Base-by-base conservation (phyloP, 2,888 invertebrate genomes). In the Onthophagus sagittarius region DNA sequence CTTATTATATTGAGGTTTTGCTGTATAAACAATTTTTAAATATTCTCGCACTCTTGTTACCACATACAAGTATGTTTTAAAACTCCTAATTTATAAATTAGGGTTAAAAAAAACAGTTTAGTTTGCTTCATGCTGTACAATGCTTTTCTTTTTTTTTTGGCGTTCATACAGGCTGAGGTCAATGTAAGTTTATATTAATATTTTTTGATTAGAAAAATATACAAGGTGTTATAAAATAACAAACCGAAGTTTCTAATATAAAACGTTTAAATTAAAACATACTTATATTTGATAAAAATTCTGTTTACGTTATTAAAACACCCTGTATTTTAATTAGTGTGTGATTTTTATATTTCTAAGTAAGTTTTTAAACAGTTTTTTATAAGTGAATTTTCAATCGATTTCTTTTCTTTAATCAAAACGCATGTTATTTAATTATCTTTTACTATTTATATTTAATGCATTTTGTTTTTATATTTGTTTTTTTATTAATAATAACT, bases 141-240 rank as follows among this genome's bases (percentile, higher is more conserved):
- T 83, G 84, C 85, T 85, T 84, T 23, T 23, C 23, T 23, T 83
- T 71, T 82, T 79, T 81, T 81, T 80, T 81, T 80, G 81, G 88
- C 88, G 86, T 86, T 87, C 81, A 77, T 72, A 83, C 88, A 91
- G 91, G 91, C 90, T 86, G 91, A 91, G 89, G 91, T 92, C 79
- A 89, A 89, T 87, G 91, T 92, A 88, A 92, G 92, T 92, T 89
- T 70, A 32, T 15, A 33, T 64, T 63, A 64, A 62, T 71, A 64
- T 63, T 71, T 64, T 64, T 62, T 14, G 39, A 62, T 70, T 53
- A n/a, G 23, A 65, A 65, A 15, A 15, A 15, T 65, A 65, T 15
- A 63, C 63, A 9, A 13, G 15, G 63, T 63, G 15, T n/a, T 63
- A n/a, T 11, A 63, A 7, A 15, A 63, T 13, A 63, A 6, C 15